A percentile compares a stretch with the other conserved stretches of the same genome.
Evolutionary conservation across 2,888 invertebrate species (phyloP).

Genomic region (Platycheirus rosarum): DNA sequence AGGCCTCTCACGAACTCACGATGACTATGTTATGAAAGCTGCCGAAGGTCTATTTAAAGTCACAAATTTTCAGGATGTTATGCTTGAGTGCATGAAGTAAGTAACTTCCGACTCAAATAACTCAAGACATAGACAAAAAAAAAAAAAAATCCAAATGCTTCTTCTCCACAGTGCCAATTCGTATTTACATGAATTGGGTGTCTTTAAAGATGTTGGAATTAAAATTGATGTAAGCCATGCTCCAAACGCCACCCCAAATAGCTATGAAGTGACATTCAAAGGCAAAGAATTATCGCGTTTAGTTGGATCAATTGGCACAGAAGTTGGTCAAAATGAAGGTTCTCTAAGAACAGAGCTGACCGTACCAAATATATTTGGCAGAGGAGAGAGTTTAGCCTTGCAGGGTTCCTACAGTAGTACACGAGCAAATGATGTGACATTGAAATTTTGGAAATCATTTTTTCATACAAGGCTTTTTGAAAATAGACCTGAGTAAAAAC

Average conservation of each 20-base stretch:
- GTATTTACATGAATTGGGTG: slow-evolving; percentile 91
- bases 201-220: slow-evolving; percentile 93
- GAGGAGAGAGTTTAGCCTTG: slow-evolving; percentile 91
- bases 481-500: slow-evolving; percentile 85
- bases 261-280: slow-evolving; percentile 92
- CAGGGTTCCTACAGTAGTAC: slow-evolving; percentile 94
- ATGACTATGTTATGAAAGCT: slow-evolving; percentile 92
- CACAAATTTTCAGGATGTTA: slow-evolving; percentile 92
- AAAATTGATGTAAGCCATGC: slow-evolving; percentile 94
- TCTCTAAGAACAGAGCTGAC: slow-evolving; percentile 87
- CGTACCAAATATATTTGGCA: slow-evolving; percentile 92
- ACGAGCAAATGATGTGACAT: slow-evolving; percentile 90
- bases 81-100: slow-evolving; percentile 87
- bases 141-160: background rate
- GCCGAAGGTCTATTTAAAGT: slow-evolving; percentile 93
- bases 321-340: slow-evolving; percentile 96
- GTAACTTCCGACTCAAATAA: slow-evolving; percentile 9
- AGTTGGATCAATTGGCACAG: slow-evolving; percentile 92
- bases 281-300: slow-evolving; percentile 92
- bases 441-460: slow-evolving; percentile 92
- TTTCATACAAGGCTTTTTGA: slow-evolving; percentile 85
- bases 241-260: slow-evolving; percentile 89
- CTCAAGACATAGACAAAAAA: too few species aligned
- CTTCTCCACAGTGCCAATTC: slow-evolving; percentile 84
- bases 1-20: slow-evolving; percentile 93